Evolutionary conservation across 2,113 vertebrate genomes (phyloP).

Genomic region (Heterochromis multidens): DNA sequence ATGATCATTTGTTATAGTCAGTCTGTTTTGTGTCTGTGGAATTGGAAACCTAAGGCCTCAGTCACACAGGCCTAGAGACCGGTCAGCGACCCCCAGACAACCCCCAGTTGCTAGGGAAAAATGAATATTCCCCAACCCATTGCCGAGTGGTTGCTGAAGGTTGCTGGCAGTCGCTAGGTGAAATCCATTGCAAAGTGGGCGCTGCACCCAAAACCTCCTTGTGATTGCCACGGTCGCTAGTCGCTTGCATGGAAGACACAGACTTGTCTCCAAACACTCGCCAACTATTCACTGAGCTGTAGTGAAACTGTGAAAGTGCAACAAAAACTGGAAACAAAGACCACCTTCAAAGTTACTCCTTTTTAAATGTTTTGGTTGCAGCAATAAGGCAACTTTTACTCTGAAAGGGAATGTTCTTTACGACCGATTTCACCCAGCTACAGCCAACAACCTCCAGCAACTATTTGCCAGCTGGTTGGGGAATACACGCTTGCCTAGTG

Average conservation of each 20-base stretch:
- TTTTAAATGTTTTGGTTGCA: neutral
- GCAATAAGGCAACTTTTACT: neutral
- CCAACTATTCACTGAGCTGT: neutral
- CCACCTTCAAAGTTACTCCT: neutral
- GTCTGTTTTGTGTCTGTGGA: neutral
- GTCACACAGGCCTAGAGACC: neutral
- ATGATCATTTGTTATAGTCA: neutral
- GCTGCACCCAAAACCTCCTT: no score
- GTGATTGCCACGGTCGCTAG: neutral
- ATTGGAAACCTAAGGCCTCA: neutral
- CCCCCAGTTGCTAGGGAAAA: neutral
- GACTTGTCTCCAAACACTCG: neutral
- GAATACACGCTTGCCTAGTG: neutral
- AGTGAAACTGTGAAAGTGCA: neutral
- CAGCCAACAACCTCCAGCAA: neutral
- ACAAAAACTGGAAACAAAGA: neutral
- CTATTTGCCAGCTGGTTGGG: neutral
- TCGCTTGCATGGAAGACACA: neutral
- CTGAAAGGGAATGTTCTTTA: neutral
- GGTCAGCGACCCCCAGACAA: neutral
- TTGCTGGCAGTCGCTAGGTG: neutral
- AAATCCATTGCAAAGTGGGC: neutral
- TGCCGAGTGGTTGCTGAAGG: neutral
- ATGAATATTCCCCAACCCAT: neutral
- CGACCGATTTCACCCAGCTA: neutral